Evolutionary conservation across 2,888 invertebrate species (phyloP).

Genomic region (Agrotis ipsilon): DNA sequence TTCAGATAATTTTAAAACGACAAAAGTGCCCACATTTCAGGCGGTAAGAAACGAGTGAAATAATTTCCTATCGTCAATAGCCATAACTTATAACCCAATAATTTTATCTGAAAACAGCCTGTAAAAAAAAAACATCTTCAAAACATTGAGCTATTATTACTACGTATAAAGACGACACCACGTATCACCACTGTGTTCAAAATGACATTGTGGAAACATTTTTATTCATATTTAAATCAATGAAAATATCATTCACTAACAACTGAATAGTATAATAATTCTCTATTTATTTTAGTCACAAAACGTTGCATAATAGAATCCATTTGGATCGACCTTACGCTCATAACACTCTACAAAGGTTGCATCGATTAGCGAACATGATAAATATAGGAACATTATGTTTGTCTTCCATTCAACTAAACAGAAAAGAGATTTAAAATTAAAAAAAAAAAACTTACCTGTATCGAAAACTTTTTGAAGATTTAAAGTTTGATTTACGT

Average conservation of each 20-base stretch:
- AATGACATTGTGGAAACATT: no score
- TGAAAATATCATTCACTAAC: neutral
- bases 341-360: neutral
- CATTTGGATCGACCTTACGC: neutral
- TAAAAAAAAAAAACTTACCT: neutral
- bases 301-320: neutral
- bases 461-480: neutral
- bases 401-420: neutral
- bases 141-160: no score
- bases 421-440: neutral
- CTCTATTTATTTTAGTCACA: neutral
- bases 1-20: neutral
- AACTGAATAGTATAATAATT: neutral
- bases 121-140: no score
- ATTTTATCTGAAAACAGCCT: neutral
- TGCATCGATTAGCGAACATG: neutral
- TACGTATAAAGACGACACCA: no score
- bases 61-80: neutral
- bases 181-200: no score
- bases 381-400: neutral
- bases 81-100: neutral
- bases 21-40: no score
- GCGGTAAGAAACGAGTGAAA: neutral
- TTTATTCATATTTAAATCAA: neutral
- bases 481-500: neutral